Evolutionary conservation across 1,140 invertebrate genomes (phyloP).

Genomic region (Sycobia sp.): DNA sequence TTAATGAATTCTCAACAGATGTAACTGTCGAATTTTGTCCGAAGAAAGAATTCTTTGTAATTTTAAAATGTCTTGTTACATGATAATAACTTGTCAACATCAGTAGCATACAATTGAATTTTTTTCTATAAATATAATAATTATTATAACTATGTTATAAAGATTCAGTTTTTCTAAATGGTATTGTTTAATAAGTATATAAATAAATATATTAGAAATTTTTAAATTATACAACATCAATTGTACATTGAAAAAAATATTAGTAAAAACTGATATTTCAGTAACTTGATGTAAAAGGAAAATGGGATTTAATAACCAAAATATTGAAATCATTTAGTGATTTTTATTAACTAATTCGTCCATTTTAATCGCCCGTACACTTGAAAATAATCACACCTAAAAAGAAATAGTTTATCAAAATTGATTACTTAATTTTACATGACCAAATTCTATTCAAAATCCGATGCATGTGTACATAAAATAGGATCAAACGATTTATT

Average conservation of each 20-base stretch:
- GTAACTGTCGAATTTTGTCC: constrained; percentile 13
- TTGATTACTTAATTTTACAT: constrained; percentile 21
- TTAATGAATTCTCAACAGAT: constrained; percentile 26
- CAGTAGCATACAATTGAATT: constrained; percentile 6
- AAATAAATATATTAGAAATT: constrained; percentile 32
- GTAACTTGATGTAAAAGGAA: constrained; percentile 28
- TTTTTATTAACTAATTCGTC: constrained; percentile 21
- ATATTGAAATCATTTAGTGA: constrained; percentile 22
- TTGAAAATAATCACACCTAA: not conserved
- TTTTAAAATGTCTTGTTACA: constrained; percentile 20
- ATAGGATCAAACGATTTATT: constrained; percentile 24
- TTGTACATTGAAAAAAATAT: constrained; percentile 29
- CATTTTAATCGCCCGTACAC: not conserved
- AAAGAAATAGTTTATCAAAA: not conserved
- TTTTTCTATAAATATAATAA: constrained; percentile 29
- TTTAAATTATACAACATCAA: constrained; percentile 32
- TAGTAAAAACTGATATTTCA: constrained; percentile 18
- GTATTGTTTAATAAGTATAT: constrained; percentile 31
- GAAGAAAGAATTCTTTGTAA: constrained; percentile 6
- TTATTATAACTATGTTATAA: constrained; percentile 26
- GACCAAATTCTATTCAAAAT: constrained; percentile 16
- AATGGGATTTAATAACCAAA: constrained; percentile 25
- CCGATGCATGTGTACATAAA: constrained; percentile 27
- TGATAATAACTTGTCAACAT: constrained; percentile 25
- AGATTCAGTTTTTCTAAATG: constrained; percentile 30